A percentile compares a stretch with the other conserved stretches of the same genome.
Conservation (phyloP, 2,113 vertebrate species). For the Lepisosteus osseus region DNA sequence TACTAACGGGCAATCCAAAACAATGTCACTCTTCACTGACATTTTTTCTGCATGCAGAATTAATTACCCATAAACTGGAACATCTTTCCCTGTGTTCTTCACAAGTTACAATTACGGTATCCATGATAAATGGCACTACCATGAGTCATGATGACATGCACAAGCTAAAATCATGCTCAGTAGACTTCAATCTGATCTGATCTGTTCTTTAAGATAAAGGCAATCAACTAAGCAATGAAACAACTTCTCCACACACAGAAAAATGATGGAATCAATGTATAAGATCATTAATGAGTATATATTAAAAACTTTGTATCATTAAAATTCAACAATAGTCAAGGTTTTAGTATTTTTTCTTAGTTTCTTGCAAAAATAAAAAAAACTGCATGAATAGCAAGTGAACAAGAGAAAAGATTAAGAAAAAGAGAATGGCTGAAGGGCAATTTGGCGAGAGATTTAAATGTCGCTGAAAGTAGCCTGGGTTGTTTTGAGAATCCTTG, state of each 20-base stretch:
- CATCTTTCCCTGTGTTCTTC: conserved; percentile 13
- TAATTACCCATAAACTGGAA: not conserved
- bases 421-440: not conserved
- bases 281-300: too few species aligned
- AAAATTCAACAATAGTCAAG: too few species aligned
- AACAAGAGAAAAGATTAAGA: not conserved
- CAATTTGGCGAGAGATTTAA: conserved; percentile 14
- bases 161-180: conserved; percentile 41
- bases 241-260: too few species aligned
- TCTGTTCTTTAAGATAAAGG: conserved; percentile 45
- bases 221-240: conserved; percentile 6
- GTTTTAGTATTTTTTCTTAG: too few species aligned
- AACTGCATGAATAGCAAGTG: too few species aligned
- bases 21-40: too few species aligned
- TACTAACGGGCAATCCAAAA: too few species aligned
- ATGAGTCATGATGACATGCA: conserved; percentile 33
- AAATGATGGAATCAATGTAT: too few species aligned
- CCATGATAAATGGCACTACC: conserved; percentile 26
- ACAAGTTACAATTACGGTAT: conserved; percentile 28
- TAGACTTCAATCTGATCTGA: conserved; percentile 31
- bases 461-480: conserved; percentile 26
- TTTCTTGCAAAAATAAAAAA: too few species aligned
- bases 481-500: conserved; percentile 7
- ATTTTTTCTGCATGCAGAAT: too few species aligned
- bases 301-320: too few species aligned